Base-by-base conservation (phyloP, 2,888 invertebrate genomes). In the Epistrophella euchroma region DNA sequence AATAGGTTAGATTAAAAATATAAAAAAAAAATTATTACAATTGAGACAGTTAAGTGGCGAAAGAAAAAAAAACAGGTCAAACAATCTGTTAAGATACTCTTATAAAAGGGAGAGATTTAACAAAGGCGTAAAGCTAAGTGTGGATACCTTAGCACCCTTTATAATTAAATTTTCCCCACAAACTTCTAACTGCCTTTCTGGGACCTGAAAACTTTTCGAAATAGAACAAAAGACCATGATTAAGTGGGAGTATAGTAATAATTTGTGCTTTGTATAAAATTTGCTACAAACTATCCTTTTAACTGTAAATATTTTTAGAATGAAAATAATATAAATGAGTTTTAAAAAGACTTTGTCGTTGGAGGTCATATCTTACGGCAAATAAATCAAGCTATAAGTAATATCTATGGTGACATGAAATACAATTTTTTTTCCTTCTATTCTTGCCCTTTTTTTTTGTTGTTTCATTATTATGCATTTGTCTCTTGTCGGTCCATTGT, bases 111-210 rank as follows among this genome's bases (percentile, higher is more conserved):
- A 52, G 22, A 1, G 10, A 9, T 40, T 66, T 13, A 64, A 17
- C 4, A 35, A 13, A 35, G 9, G 52, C 50, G 47, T 15, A 10
- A 74, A 35, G 40, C 15, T 56, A 55, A 71, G 62, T 70, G 66
- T 43, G 40, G 62, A 71, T 64, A 56, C 1, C 32, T 32, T 32
- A 32, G 15, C 25, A 50, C 76, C 50, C 32, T 70, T 56, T 37
- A n/a, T 58, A 71, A 81, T 81, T 81, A 28, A 81, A 64, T 64
- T 81, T 56, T 56, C 55, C 22, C 11, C 9, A 22, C 28, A 28
- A 28, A 28, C 28, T 28, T 28, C n/a, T 28, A 28, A 13, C 10
- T 60, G 40, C 15, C 17, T 35, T 10, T 56, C 1, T 56, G 6
- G 11, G 56, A 35, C 4, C 0, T 35, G 11, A 17, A 56, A 35